A percentile compares a stretch with the other conserved stretches of the same genome.
Evolutionary conservation across 2,113 vertebrate genomes (phyloP).

Genomic region (Heliornis fulica): DNA sequence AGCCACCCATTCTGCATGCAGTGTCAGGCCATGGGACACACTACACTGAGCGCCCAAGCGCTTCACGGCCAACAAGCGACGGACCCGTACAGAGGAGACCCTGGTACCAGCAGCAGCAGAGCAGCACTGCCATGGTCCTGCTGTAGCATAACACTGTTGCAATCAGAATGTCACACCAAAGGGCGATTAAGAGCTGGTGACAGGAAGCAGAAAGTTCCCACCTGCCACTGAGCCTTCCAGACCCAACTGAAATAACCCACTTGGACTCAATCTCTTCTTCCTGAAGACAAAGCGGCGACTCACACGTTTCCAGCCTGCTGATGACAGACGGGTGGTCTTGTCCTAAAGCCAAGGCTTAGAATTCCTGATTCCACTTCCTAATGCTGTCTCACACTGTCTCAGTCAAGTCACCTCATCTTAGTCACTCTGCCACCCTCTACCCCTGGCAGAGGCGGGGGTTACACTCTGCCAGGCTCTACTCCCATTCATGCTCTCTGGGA

Average conservation of each 20-base stretch:
- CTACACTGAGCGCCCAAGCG: neutral
- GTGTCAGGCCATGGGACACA: neutral
- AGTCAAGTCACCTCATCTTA: neutral
- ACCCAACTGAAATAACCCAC: conserved; percentile 37
- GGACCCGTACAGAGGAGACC: neutral
- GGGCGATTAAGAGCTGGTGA: neutral
- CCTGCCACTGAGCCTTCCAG: conserved; percentile 44
- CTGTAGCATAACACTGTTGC: neutral
- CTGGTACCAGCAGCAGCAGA: neutral
- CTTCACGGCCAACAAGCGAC: neutral
- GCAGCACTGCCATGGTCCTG: neutral
- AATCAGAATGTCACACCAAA: neutral
- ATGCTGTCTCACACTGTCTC: neutral
- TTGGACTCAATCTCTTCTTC: conserved; percentile 36
- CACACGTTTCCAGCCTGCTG: conserved; percentile 4
- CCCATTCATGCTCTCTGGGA: neutral
- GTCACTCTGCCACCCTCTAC: neutral
- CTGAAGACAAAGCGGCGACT: conserved; percentile 3
- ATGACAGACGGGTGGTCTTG: neutral
- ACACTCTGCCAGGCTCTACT: neutral
- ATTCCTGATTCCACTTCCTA: neutral
- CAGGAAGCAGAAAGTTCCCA: conserved; percentile 41
- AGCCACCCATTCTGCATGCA: neutral
- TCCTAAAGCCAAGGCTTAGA: conserved; percentile 21
- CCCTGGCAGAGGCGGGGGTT: neutral